Evolutionary conservation across 2,888 invertebrate species (phyloP), one percentile per base, ranked within the genome.

Genomic region (Nematopogon swammerdamellus): DNA sequence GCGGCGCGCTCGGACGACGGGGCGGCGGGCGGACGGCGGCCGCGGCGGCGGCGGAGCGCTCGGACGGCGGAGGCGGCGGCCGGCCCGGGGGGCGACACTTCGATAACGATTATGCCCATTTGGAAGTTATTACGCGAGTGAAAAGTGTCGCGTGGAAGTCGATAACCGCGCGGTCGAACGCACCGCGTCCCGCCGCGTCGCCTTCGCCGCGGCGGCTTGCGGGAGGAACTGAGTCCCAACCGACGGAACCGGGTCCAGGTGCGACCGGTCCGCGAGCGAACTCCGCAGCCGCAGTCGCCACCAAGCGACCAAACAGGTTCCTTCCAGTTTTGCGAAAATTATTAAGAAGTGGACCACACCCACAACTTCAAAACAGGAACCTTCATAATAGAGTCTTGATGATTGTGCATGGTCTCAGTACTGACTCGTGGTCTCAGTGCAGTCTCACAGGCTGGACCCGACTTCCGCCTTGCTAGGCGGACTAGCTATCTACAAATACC

Each of bases 61-160:
- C 19, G 18, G 18, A 63, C 64, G 62, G 63, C 6, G 63, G 63
- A 67, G 64, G 65, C 63, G 62, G 61, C 55, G 50, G 55, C 51
- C 62, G 20, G 49, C 47, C 48, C 45, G 43, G 19, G 47, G 11
- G 45, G 19, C 48, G 50, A 36, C 36, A 36, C 36, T 36, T 36
- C 36, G 44, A 44, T 44, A 44, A 44, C 44, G 44, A 44, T 44
- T 44, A 44, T 44, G 44, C 44, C 44, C 44, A 44, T 44, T 44
- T 44, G 44, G 44, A 44, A 44, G 44, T 44, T 44, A 44, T 44
- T 44, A 44, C 19, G n/a, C n/a, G 19, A 44, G 44, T 44, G 14
- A 44, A 19, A 44, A 6, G 19, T 44, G 44, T 44, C 44, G 44
- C 44, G 44, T 44, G 18, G 19, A 19, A 19, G 18, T 18, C 44